Base-by-base conservation (phyloP, 2,888 invertebrate genomes). In the Stratiomys singularior region DNA sequence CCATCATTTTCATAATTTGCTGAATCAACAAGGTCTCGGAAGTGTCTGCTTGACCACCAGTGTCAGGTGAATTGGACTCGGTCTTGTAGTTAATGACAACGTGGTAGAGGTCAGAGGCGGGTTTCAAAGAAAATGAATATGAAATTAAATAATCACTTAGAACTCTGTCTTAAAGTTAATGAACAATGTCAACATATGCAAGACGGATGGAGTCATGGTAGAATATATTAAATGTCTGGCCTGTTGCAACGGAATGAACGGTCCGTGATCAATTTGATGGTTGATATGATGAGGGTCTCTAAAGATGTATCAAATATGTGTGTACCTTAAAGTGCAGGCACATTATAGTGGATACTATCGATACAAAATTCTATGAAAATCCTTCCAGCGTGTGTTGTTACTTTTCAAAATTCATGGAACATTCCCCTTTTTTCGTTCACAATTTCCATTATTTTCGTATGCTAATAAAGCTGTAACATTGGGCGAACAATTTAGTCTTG, bases 1-100 rank as follows among this genome's bases (percentile, higher is more conserved):
- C 47, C 71, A 25, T 71, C 52, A 27, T 47, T 71, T 25, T 27
- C 71, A 18, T 30, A 71, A 71, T 71, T 71, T 27, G 71, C 71
- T 71, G 71, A 71, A 4, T 71, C 28, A 27, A 52, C 71, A 37
- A 71, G 71, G 71, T 71, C 27, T 71, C 46, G 27, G 71, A 71
- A 71, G 27, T 9, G 47, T 67, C 52, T 47, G 25, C 47, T 30
- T 27, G 9, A n/a, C 25, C 58, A 18, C 64, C 46, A 52, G 25
- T 71, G 71, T 47, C 71, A 71, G 25, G 47, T n/a, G 52, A 64
- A 9, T 37, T 37, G 37, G 37, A 37, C 37, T 37, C 37, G 37
- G 64, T n/a, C 30, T 27, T 21, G 25, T 60, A 4, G 13, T 64
- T 64, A 30, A 64, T 25, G 64, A 25, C 64, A 18, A 25, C 25